Percentiles rank a stretch among this genome's conserved stretches.
Evolutionary conservation across 2,888 invertebrate species (phyloP).

Genomic region (Noctua pronuba): DNA sequence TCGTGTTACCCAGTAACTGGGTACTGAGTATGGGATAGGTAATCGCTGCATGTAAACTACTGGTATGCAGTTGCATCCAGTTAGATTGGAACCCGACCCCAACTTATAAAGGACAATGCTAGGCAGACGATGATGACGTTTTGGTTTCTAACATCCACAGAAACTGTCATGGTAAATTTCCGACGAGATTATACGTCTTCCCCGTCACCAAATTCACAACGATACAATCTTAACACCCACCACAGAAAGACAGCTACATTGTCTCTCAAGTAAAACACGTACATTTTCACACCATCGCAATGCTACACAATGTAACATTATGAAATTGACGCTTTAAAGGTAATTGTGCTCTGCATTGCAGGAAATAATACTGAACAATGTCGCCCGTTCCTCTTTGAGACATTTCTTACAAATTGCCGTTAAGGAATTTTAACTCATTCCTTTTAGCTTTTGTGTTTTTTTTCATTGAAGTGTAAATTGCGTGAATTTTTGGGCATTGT

Average conservation of each 20-base stretch:
- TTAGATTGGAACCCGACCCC: neutral
- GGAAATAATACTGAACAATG: conserved; percentile 62
- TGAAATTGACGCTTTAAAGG: conserved; percentile 54
- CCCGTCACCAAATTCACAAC: conserved; percentile 17
- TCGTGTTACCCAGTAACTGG: neutral
- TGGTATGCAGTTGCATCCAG: neutral
- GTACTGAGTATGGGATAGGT: neutral
- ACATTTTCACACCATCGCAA: conserved; percentile 42
- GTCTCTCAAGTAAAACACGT: conserved; percentile 32
- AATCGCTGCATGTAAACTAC: neutral
- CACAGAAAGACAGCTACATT: conserved; percentile 24
- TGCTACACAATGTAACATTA: conserved; percentile 51
- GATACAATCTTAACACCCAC: conserved; percentile 41
- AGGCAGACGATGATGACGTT: neutral
- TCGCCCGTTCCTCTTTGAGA: conserved; percentile 43
- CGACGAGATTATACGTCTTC: neutral
- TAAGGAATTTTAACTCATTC: conserved; percentile 55
- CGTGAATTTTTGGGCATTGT: neutral
- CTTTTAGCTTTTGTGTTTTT: conserved; percentile 26
- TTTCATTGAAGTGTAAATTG: conserved; percentile 20
- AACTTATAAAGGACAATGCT: neutral
- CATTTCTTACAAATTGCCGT: conserved; percentile 52
- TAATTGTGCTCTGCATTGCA: conserved; percentile 60
- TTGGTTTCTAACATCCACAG: neutral
- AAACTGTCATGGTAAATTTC: neutral